phyloP scores from a whole-genome alignment of 1,140 invertebrate genomes.

The Ridgeia piscesae region DNA sequence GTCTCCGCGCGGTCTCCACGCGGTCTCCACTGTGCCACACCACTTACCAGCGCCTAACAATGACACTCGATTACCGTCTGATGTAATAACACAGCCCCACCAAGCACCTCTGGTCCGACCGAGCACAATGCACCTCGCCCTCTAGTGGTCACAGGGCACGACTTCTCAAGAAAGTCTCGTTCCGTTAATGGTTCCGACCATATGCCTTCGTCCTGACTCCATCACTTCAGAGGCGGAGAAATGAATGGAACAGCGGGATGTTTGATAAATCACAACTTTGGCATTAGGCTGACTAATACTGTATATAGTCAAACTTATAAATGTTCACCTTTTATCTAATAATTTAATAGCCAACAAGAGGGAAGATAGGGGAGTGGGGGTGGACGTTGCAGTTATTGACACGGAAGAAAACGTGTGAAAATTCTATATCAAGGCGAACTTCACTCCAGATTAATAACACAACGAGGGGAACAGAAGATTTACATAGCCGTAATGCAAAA shows the following conservation, averaged over 20 bases:
- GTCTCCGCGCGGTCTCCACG: too few species aligned
- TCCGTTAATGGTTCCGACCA: background rate
- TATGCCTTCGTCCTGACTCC: background rate
- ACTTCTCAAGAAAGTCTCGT: background rate
- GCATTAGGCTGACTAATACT: too few species aligned
- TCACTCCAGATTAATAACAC: too few species aligned
- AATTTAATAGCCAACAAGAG: too few species aligned
- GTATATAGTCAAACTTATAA: too few species aligned
- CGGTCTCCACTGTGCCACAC: background rate
- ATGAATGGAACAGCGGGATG: background rate
- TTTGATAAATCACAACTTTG: background rate
- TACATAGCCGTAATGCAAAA: too few species aligned
- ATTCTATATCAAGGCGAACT: too few species aligned
- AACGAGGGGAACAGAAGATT: too few species aligned
- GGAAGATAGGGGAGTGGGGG: too few species aligned
- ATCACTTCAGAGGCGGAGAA: background rate
- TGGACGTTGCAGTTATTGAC: too few species aligned
- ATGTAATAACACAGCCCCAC: background rate
- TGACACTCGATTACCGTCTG: background rate
- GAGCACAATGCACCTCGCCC: background rate
- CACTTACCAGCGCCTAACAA: background rate
- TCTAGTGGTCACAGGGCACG: background rate
- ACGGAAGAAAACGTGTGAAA: too few species aligned
- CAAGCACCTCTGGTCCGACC: background rate
- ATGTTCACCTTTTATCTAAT: too few species aligned